Base-by-base conservation (phyloP, 2,888 invertebrate species). In the Linnaemya tessellans region DNA sequence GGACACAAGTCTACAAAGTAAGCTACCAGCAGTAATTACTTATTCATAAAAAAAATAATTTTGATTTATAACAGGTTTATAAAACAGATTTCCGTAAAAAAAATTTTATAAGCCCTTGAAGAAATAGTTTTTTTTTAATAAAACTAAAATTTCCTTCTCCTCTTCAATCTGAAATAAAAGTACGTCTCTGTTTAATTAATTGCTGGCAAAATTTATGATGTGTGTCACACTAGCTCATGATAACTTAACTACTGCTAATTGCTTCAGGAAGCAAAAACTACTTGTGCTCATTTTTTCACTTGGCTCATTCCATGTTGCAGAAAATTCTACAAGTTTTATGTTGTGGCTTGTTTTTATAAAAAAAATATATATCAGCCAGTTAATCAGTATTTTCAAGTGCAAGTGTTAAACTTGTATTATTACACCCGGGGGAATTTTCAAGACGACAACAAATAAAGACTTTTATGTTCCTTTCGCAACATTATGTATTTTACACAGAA, bases 161-260 rank as follows among this genome's bases (percentile, higher is more conserved):
- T 38, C 10, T 25, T 56, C 7, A 22, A 41, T 3, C 3, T 9
- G 5, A 15, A 68, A 22, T 15, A 5, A 18, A 5, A 20, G 7
- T 8, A 68, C 67, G 25, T 38, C 73, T 30, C 80, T 75, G 75
- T 5, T 58, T 54, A 35, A 60, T 11, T 56, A 80, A 64, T 67
- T 54, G 11, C 20, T 65, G 22, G 35, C 62, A 65, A 68, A 70
- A 80, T 51, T 78, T 79, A 82, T 82, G 81, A 82, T 74, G 74
- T 85, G 65, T 75, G 85, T 75, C 70, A 85, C 11, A 81, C 60
- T 15, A 51, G 38, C 35, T 73, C 46, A 64, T 84, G 60, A 80
- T 73, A 80, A 70, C 81, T 85, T 58, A 81, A 81, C 70, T 80
- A 73, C 71, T 62, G 25, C 41, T 62, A 79, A 84, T 79, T 80